phyloP scores from a whole-genome alignment of 2,888 invertebrate species.

The Cheilosia urbana region DNA sequence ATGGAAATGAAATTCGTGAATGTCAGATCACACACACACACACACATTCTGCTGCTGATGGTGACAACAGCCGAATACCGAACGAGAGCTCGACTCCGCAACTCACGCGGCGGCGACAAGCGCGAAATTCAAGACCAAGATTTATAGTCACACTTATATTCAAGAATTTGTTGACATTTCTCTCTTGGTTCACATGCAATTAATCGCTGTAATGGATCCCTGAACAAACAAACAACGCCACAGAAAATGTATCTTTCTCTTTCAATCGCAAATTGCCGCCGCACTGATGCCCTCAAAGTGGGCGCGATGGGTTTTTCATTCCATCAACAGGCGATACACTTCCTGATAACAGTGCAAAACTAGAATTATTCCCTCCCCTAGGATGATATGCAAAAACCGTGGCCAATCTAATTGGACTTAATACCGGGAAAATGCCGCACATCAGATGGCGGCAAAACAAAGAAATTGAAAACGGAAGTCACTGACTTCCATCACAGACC shows the following conservation, averaged over 20 bases:
- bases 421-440: conserved; percentile 61
- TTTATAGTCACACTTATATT: conserved; percentile 69
- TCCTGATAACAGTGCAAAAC: conserved; percentile 58
- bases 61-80: conserved; percentile 59
- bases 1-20: conserved; percentile 71
- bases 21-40: conserved; percentile 45
- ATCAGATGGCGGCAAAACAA: conserved; percentile 51
- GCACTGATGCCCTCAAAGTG: conserved; percentile 36
- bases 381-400: conserved; percentile 61
- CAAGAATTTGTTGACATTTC: conserved; percentile 72
- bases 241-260: conserved; percentile 43
- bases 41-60: not conserved
- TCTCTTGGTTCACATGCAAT: conserved; percentile 71
- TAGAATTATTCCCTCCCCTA: conserved; percentile 44
- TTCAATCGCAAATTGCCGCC: conserved; percentile 64
- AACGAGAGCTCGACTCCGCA: conserved; percentile 22
- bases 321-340: conserved; percentile 41
- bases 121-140: conserved; percentile 58
- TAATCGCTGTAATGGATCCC: conserved; percentile 73
- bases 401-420: conserved; percentile 68
- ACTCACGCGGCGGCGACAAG: conserved; percentile 65
- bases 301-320: conserved; percentile 60
- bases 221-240: conserved; percentile 4
- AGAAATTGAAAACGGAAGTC: conserved; percentile 62
- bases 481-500: conserved; percentile 19